phyloP scores from a whole-genome alignment of 2,888 invertebrate species.

The Drosophila greeni region DNA sequence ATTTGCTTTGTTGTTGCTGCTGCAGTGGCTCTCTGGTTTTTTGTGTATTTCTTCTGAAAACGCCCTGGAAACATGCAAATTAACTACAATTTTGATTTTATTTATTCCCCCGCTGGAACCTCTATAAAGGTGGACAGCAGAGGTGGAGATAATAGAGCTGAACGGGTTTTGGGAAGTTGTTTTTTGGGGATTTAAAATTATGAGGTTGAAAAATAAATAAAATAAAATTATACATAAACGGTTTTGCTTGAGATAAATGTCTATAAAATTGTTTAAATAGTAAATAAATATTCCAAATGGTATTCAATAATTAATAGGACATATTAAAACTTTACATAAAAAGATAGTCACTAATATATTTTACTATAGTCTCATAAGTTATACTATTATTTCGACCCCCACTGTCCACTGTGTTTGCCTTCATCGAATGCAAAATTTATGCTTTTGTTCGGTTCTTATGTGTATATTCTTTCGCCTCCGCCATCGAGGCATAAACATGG shows the following conservation, averaged over 20 bases:
- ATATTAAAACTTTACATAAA: no score
- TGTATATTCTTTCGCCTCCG: conserved; percentile 28
- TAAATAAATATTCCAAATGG: no score
- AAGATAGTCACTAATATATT: no score
- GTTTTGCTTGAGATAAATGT: no score
- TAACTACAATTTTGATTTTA: conserved; percentile 48
- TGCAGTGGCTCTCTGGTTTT: conserved; percentile 2
- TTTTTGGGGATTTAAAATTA: no score
- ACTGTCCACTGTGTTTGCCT: conserved; percentile 10
- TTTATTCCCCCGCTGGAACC: conserved; percentile 14
- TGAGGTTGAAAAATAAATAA: no score
- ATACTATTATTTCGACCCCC: conserved; percentile 2
- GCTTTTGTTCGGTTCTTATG: conserved; percentile 31
- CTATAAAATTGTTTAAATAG: no score
- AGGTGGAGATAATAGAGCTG: neutral
- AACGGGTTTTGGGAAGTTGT: neutral
- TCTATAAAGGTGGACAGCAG: conserved; percentile 6
- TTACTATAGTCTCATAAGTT: no score
- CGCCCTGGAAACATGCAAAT: conserved; percentile 67
- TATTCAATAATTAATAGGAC: no score
- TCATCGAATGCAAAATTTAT: conserved; percentile 46
- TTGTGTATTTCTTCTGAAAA: conserved; percentile 56
- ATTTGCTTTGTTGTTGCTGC: conserved; percentile 49
- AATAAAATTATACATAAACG: no score
- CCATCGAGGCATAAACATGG: conserved; percentile 26